Percentiles rank a stretch among this genome's conserved stretches.
Conservation (phyloP, 2,888 invertebrate species). For the Bruchidius siliquastri region DNA sequence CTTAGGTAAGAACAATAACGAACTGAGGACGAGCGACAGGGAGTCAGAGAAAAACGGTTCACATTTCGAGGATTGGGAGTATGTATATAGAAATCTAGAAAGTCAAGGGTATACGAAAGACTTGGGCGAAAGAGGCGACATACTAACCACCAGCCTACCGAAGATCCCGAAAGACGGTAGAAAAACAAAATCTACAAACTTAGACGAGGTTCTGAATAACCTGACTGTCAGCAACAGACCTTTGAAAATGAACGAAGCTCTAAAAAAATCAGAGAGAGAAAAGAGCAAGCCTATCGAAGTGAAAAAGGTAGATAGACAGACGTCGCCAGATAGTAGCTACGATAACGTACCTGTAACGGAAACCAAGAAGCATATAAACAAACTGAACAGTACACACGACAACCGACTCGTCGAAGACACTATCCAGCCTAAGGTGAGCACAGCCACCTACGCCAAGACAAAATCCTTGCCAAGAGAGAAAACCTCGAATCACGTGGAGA, state of each 20-base stretch:
- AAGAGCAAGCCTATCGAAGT: conserved; percentile 32
- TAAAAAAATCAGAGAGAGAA: conserved; percentile 41
- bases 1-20: not conserved
- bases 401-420: not conserved
- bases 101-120: conserved; percentile 67
- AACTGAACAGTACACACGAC: not conserved
- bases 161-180: conserved; percentile 46
- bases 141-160: conserved; percentile 49
- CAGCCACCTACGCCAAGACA: conserved; percentile 16
- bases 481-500: conserved; percentile 36
- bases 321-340: conserved; percentile 37
- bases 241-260: conserved; percentile 53
- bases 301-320: conserved; percentile 8
- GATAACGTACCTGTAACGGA: conserved; percentile 39
- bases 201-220: conserved; percentile 56
- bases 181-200: conserved; percentile 52
- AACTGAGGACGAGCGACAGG: conserved; percentile 1
- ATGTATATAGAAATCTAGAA: conserved; percentile 72
- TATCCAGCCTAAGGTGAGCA: not conserved
- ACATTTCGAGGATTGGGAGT: conserved; percentile 70
- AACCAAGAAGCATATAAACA: conserved; percentile 4
- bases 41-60: conserved; percentile 19
- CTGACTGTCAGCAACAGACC: conserved; percentile 50
- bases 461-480: conserved; percentile 44
- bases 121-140: conserved; percentile 61